Evolutionary conservation across 2,113 vertebrate species (phyloP).

Genomic region (Cercopithecus mona): DNA sequence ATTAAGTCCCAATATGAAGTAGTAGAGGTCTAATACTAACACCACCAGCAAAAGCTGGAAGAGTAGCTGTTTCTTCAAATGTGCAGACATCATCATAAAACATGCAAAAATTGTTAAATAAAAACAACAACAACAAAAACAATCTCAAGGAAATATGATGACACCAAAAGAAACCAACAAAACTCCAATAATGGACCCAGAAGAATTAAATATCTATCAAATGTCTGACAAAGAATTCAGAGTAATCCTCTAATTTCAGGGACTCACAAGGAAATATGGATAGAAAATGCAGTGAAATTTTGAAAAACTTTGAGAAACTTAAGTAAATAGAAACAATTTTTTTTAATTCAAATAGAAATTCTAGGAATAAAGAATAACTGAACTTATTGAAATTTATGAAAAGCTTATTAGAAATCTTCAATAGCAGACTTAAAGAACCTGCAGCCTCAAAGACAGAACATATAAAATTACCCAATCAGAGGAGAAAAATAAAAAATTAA

Average conservation of each 20-base stretch:
- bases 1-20: not conserved
- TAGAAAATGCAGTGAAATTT: not conserved
- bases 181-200: not conserved
- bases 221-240: not conserved
- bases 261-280: not conserved
- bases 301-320: not conserved
- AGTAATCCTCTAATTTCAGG: not conserved
- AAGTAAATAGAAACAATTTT: not conserved
- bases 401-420: not conserved
- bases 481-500: not conserved
- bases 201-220: not conserved
- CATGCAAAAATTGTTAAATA: not conserved
- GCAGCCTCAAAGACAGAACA: not conserved
- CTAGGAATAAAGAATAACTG: not conserved
- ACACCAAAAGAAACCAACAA: not conserved
- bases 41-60: not conserved
- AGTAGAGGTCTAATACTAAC: not conserved
- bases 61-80: not conserved
- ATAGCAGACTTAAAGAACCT: not conserved
- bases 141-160: not conserved
- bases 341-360: not conserved
- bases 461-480: not conserved
- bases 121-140: no score
- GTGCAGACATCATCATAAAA: not conserved
- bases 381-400: not conserved